Percentiles rank a stretch among this genome's conserved stretches.
Conservation (phyloP, 2,888 invertebrate species). For the Eueremaeus valkanovi region DNA sequence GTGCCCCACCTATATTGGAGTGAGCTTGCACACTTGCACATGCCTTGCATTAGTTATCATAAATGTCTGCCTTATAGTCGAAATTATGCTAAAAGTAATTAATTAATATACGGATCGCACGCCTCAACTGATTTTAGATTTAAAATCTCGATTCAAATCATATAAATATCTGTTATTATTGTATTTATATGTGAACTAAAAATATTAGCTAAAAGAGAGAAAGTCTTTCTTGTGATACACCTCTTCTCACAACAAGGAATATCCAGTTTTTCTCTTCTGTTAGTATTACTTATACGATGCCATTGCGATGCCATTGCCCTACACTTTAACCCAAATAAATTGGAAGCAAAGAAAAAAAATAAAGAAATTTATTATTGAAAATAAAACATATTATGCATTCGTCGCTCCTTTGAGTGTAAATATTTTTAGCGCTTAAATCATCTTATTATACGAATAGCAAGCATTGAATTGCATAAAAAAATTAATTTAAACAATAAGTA, state of each 20-base stretch:
- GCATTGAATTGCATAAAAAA: neutral
- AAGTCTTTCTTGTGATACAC: neutral
- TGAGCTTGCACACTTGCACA: too few species aligned
- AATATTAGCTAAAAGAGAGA: neutral
- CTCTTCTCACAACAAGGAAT: neutral
- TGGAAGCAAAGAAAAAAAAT: neutral
- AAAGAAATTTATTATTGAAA: neutral
- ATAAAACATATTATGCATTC: neutral
- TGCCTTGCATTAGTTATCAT: too few species aligned
- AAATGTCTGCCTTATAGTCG: too few species aligned
- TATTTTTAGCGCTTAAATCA: constrained; percentile 11
- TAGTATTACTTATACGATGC: neutral
- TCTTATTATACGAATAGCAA: neutral
- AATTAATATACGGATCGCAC: constrained; percentile 14
- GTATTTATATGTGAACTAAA: neutral
- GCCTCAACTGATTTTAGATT: constrained; percentile 12
- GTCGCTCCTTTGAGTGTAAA: neutral
- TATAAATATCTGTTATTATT: neutral
- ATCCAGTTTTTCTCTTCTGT: constrained; percentile 25
- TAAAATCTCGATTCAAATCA: neutral
- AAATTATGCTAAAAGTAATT: neutral
- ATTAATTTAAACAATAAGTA: constrained; percentile 7
- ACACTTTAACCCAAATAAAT: constrained; percentile 17
- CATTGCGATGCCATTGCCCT: constrained; percentile 16
- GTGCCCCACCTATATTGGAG: too few species aligned